Evolutionary conservation across 92 coral and sea anemone genomes (phyloP), one percentile per base, ranked within the genome.

Genomic region (Paragorgia papillata): DNA sequence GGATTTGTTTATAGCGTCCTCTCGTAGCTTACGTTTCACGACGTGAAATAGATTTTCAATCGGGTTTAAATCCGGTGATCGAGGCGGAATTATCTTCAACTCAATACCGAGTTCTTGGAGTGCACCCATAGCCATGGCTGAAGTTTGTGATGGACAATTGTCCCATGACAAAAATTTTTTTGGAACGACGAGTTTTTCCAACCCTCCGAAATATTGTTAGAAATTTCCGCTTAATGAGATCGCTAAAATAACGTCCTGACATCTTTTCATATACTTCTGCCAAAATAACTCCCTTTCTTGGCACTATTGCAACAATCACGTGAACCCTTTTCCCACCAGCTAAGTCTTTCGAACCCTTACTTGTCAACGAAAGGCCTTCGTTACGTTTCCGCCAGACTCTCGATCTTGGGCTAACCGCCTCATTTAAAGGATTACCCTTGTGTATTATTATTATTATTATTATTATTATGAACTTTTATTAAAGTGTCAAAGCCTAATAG

Each of bases 111-210:
- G 12, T 34, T 46, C 65, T 35, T 48, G 26, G 20, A 79, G 58
- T 10, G 84, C 88, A 21, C 46, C 13, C 37, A 59, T 33, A n/a
- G 89, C 85, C 43, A 35, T 10, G 15, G 57, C 46, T 65, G 85
- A 80, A 63, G 80, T 85, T 66, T 85, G 85, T 14, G 67, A 31
- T 18, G 90, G 84, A 73, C n/a, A n/a, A n/a, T n/a, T n/a, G n/a
- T n/a, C n/a, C n/a, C n/a, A n/a, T n/a, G n/a, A n/a, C n/a, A n/a
- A n/a, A n/a, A n/a, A n/a, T n/a, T n/a, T n/a, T n/a, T n/a, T n/a
- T n/a, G n/a, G n/a, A n/a, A n/a, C n/a, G n/a, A n/a, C n/a, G n/a
- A n/a, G n/a, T n/a, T n/a, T n/a, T n/a, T n/a, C n/a, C n/a, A n/a
- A n/a, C n/a, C n/a, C n/a, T n/a, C n/a, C n/a, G n/a, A n/a, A n/a